Evolutionary conservation across 2,797 vertebrate species (phyloP), one percentile per base, ranked within the genome.

Genomic region (Silurus lanzhouensis): DNA sequence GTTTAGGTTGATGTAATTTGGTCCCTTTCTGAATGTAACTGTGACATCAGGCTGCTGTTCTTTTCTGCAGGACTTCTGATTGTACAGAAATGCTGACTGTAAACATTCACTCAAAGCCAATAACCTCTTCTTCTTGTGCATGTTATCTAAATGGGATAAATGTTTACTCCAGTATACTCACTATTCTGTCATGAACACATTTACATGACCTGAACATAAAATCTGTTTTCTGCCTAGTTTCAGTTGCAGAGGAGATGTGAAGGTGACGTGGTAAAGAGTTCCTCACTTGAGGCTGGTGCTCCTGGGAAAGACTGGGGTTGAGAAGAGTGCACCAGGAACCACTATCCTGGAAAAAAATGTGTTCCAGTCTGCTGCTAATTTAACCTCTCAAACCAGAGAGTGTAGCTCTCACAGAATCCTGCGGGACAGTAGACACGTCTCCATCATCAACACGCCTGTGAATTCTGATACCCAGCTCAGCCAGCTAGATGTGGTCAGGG

Each of bases 271-370:
- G 17, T 70, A 10, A 71, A 22, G 46, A 46, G 68, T 38, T 8
- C 27, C 27, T 7, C 67, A 72, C 19, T 1, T 12, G 5, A 17
- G 72, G 19, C 52, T 87, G 58, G 80, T 87, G 9, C 66, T 87
- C 8, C n/a, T 85, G 46, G 86, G 86, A 0, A 87, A 87, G 52
- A 87, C 86, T 63, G 83, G 86, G 57, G 57, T 6, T 1, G 86
- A 83, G 1, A 87, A 87, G 68, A 85, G 83, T 31, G 72, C 83
- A 14, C 20, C 80, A 6, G 72, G 66, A 71, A 87, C 83, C 83
- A 87, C 83, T 1, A 84, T 87, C n/a, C 63, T 87, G 13, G 83
- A 83, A 10, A 82, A 15, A 52, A 63, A 72, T 0, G 3, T 80
- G 0, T 84, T 87, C 14, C 3, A 72, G 6, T 83, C 70, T 20